Conservation (phyloP, 37 sponge, comb jelly and placozoan species). For the Aplysina aerophoba region DNA sequence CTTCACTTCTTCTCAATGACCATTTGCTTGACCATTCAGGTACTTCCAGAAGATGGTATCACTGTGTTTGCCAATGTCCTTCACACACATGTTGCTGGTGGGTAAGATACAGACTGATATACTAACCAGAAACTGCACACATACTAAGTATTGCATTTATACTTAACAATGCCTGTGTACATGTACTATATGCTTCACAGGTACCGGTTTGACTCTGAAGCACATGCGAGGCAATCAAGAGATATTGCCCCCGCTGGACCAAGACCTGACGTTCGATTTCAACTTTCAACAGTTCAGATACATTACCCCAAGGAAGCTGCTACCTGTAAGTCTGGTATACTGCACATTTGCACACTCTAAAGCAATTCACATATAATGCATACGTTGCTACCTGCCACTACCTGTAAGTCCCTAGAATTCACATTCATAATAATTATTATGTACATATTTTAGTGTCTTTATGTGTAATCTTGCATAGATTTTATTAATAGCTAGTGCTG, state of each 20-base stretch:
- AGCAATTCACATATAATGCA: too few species aligned
- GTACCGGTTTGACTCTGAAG: too few species aligned
- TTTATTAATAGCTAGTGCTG: slow-evolving; percentile 63
- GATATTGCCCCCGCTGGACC: slow-evolving; percentile 56
- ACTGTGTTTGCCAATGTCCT: slow-evolving; percentile 16
- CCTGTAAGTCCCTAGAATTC: slow-evolving; percentile 42
- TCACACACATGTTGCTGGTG: slow-evolving; percentile 28
- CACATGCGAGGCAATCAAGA: slow-evolving; percentile 42
- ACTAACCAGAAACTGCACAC: too few species aligned
- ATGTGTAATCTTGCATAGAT: too few species aligned
- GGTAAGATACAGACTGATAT: too few species aligned
- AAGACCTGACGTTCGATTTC: slow-evolving; percentile 67
- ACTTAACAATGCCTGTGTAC: too few species aligned
- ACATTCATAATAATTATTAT: slow-evolving; percentile 61
- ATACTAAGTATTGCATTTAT: too few species aligned
- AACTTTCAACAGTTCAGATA: slow-evolving; percentile 65
- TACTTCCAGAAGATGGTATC: slow-evolving; percentile 8
- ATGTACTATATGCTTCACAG: too few species aligned
- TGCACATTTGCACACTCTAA: too few species aligned
- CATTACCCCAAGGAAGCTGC: slow-evolving; percentile 68
- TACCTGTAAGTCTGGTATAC: slow-evolving; percentile 51
- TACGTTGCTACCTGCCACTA: too few species aligned
- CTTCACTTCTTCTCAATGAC: too few species aligned
- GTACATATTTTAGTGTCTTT: slow-evolving; percentile 61
- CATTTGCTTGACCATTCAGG: not conserved